Base-by-base conservation (phyloP, 2,797 vertebrate species). In the Valencia hispanica region DNA sequence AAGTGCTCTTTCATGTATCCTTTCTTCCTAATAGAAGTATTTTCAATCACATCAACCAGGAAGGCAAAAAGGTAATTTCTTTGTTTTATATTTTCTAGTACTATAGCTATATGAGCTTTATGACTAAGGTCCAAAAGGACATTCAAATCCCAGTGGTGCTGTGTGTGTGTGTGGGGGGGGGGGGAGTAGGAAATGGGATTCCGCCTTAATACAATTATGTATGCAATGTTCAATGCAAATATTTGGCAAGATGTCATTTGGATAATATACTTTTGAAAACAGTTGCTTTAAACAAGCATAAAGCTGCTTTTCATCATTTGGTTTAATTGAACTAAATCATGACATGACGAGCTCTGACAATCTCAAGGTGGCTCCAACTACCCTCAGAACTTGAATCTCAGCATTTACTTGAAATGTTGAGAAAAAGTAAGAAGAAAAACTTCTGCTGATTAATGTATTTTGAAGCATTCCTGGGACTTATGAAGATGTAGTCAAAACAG, bases 401-500 rank as follows among this genome's bases (percentile, higher is more conserved):
- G 51, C 55, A 4, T 39, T 63, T 57, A 69, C 27, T 70, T 80
- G 10, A 88, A 75, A 79, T 68, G 36, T 66, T 86, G n/a, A 20
- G 48, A 78, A 68, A 73, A 78, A 80, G 76, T 80, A 27, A 45
- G 14, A 34, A 80, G 82, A 78, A 79, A 76, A 71, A 65, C 4
- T n/a, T 74, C 12, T 53, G 43, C 78, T 84, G 80, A 89, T 87
- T 77, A 81, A 81, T 84, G 82, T 51, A 78, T 89, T 87, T 72
- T 43, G 68, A 88, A 81, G 73, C 75, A 82, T 89, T 88, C 80
- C 82, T 82, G 61, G 32, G 71, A 85, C 77, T 87, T 76, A 69
- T 70, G 78, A 73, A 74, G 82, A 88, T 84, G 85, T 84, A 84
- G 80, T 88, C 77, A 66, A 90, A 89, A 87, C 81, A 84, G 89